Evolutionary conservation across 2,888 invertebrate species (phyloP).

Genomic region (Tuta absoluta): DNA sequence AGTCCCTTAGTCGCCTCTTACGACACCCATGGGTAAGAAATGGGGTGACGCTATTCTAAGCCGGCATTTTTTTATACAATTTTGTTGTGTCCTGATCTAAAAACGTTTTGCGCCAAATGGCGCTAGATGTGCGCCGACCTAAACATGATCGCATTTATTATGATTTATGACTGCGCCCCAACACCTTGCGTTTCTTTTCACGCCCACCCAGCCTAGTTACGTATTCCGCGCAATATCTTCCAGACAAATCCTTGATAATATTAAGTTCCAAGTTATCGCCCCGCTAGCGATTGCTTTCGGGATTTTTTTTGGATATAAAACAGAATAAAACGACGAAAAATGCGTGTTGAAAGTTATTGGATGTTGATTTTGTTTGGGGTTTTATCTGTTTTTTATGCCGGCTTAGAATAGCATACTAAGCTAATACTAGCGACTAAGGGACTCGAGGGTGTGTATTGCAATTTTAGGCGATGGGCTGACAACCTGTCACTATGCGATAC

Average conservation of each 20-base stretch:
- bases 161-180: conserved; percentile 34
- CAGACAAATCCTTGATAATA: conserved; percentile 35
- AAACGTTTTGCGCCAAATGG: neutral
- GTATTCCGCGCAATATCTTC: conserved; percentile 36
- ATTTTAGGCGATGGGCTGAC: no score
- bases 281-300: neutral
- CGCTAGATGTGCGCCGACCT: conserved; percentile 10
- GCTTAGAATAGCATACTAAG: no score
- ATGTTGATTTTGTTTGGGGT: neutral
- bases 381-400: neutral
- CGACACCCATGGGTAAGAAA: no score
- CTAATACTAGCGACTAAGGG: no score
- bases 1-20: no score
- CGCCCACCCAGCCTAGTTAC: conserved; percentile 34
- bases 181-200: conserved; percentile 31
- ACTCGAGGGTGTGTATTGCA: no score
- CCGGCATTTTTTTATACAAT: no score
- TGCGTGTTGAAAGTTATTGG: neutral
- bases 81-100: no score
- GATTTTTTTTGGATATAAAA: neutral
- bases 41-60: no score
- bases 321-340: conserved; percentile 1
- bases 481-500: no score
- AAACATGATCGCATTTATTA: conserved; percentile 31
- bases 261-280: conserved; percentile 28